Evolutionary conservation across 2,113 vertebrate genomes (phyloP).

Genomic region (Polyodon spathula): DNA sequence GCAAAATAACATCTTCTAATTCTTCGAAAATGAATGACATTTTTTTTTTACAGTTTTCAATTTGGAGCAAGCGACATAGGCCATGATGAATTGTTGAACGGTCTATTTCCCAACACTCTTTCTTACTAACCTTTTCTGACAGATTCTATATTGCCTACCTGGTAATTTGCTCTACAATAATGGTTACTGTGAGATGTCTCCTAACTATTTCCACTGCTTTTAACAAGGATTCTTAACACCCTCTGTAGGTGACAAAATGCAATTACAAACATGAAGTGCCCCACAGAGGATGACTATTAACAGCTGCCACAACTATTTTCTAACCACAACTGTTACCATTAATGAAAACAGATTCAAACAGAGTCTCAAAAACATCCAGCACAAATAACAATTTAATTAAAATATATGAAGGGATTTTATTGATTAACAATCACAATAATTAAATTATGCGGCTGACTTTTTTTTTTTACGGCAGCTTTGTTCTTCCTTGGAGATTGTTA

Average conservation of each 20-base stretch:
- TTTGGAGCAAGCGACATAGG: slow-evolving; percentile 67
- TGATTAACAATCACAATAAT: slow-evolving; percentile 87
- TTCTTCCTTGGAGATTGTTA: slow-evolving; percentile 83
- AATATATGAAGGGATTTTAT: slow-evolving; percentile 79
- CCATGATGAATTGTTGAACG: slow-evolving; percentile 89
- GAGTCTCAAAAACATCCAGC: slow-evolving; percentile 65
- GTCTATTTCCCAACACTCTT: slow-evolving; percentile 75
- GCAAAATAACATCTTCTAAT: slow-evolving; percentile 61
- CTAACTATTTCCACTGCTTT: slow-evolving; percentile 70
- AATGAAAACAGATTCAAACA: slow-evolving; percentile 58
- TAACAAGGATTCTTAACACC: slow-evolving; percentile 95
- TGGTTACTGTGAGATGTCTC: slow-evolving; percentile 76
- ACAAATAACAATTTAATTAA: slow-evolving; percentile 84
- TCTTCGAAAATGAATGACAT: slow-evolving; percentile 66
- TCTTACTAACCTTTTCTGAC: slow-evolving; percentile 90
- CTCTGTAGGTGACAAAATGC: slow-evolving; percentile 97
- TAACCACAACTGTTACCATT: slow-evolving; percentile 55
- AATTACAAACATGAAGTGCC: slow-evolving; percentile 85
- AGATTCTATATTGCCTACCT: slow-evolving; percentile 90
- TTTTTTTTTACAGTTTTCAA: slow-evolving; percentile 67
- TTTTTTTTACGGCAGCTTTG: slow-evolving; percentile 57
- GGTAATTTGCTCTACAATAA: slow-evolving; percentile 91
- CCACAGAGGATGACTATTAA: slow-evolving; percentile 59
- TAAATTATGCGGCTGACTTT: slow-evolving; percentile 66
- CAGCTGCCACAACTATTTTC: slow-evolving; percentile 71